Evolutionary conservation across 1,140 invertebrate genomes (phyloP), one percentile per base, ranked within the genome.

Genomic region (Pseudomyrmex concolor): DNA sequence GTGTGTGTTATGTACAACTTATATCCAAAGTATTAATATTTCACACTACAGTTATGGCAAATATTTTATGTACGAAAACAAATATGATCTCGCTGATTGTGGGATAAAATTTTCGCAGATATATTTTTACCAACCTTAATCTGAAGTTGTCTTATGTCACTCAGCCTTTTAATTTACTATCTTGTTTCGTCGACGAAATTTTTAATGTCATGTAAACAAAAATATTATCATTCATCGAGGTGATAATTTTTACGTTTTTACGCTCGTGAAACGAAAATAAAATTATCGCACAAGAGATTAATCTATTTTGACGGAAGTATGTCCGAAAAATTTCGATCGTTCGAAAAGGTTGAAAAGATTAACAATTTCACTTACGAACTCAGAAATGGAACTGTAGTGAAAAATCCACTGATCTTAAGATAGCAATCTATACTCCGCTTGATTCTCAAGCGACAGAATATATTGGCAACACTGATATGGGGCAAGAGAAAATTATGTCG

Each of bases 401-500:
- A 89, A 90, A 91, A 89, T 84, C 86, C 88, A 88, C 84, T 88
- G 64, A 88, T 83, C 84, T 90, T 87, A 89, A 91, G 34, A 86
- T 84, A 85, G 85, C 81, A 86, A 90, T 86, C 70, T 89, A 89
- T 90, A 87, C 54, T 34, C 34, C 34, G 34, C 34, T 90, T 90
- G 88, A 91, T 84, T 91, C 89, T 91, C 88, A 90, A 91, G 89
- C 89, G 91, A 91, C 89, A 91, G 87, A 90, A 91, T 86, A 87
- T 92, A 91, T 84, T 85, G 86, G 92, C 88, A 87, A 90, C 89
- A 91, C 82, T 85, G 88, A 90, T 86, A 89, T 34, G 5, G 91
- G 90, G 86, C 89, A 93, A 92, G 91, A 91, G 88, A 93, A 92
- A 92, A 91, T 90, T 84, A 89, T 77, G 87, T 89, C 89, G 78